These are phyloP conservation scores for Aphelenchoides fujianensis DNA, from an alignment of 1,140 invertebrate genomes.

Conservation along the genomic window DNA sequence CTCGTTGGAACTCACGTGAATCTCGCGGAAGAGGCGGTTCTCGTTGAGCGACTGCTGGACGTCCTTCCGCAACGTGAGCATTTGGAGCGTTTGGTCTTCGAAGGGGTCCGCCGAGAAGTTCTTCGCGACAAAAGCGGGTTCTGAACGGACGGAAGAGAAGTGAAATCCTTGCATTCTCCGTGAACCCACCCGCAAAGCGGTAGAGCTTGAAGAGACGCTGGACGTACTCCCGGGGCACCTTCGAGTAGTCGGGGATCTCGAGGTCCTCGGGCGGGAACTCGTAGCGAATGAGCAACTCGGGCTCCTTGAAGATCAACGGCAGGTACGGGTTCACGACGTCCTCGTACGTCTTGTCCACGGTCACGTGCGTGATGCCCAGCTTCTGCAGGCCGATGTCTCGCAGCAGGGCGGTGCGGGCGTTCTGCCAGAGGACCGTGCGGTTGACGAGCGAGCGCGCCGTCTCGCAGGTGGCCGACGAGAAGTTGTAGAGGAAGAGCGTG, in stretches of 20 bases:
- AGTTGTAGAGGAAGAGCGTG: conserved; percentile 49
- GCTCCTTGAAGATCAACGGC: conserved; percentile 46
- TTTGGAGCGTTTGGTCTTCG: conserved; percentile 49
- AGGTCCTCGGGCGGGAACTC: conserved; percentile 47
- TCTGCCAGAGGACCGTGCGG: conserved; percentile 47
- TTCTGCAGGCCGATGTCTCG: conserved; percentile 56
- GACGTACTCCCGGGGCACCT: conserved; percentile 46
- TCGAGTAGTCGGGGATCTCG: conserved; percentile 47
- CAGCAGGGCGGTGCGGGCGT: conserved; percentile 43
- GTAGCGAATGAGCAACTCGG: conserved; percentile 41
- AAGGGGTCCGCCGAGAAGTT: conserved; percentile 37
- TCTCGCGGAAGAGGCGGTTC: conserved; percentile 39
- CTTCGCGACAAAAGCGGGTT: conserved; percentile 50
- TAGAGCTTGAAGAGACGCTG: conserved; percentile 51
- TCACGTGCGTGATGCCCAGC: conserved; percentile 54
- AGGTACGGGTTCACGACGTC: conserved; percentile 41
- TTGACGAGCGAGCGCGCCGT: conserved; percentile 35
- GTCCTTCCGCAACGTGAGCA: conserved; percentile 42
- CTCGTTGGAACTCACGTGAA: no score
- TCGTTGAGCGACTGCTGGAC: conserved; percentile 38
- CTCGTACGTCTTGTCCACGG: conserved; percentile 33
- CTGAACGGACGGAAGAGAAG: no score
- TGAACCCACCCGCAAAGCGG: conserved; percentile 41
- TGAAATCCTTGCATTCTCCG: no score
- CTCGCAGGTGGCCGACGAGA: conserved; percentile 29